phyloP scores from a whole-genome alignment of 2,113 vertebrate species.

The Argyrosomus japonicus region DNA sequence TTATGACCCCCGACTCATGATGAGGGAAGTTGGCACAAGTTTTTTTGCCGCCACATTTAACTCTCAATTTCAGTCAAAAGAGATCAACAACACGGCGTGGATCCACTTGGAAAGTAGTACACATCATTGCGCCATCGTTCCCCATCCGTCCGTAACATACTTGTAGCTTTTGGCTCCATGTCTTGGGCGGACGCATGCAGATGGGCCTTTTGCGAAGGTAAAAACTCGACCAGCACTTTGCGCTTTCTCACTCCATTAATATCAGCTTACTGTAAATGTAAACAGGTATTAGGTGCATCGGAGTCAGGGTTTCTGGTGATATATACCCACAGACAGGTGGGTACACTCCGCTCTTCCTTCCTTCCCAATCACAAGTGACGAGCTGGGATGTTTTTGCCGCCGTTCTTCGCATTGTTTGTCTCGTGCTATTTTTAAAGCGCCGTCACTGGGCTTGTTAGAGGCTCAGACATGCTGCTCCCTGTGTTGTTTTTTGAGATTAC shows the following conservation, averaged over 20 bases:
- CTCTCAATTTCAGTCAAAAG: background rate
- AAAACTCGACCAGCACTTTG: background rate
- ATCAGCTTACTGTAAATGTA: background rate
- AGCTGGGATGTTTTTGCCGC: slow-evolving; percentile 52
- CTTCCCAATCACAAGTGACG: slow-evolving; percentile 13
- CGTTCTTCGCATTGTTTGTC: slow-evolving; percentile 75
- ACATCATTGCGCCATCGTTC: slow-evolving; percentile 19
- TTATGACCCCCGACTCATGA: background rate
- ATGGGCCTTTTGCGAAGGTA: background rate
- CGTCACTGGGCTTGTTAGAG: slow-evolving; percentile 67
- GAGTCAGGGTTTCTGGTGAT: background rate
- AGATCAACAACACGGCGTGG: background rate
- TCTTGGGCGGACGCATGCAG: background rate
- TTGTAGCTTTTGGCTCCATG: background rate
- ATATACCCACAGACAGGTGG: slow-evolving; percentile 19
- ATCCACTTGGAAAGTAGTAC: background rate
- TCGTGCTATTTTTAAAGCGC: slow-evolving; percentile 69
- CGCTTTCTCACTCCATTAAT: slow-evolving; percentile 10
- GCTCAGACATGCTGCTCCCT: slow-evolving; percentile 52
- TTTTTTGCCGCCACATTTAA: background rate
- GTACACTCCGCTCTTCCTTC: background rate
- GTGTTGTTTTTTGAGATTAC: slow-evolving; percentile 73
- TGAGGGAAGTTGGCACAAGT: too few species aligned
- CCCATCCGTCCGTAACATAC: background rate
- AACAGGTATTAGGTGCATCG: slow-evolving; percentile 50